Base-by-base conservation (phyloP, 1,140 invertebrate species). In the Drosophila lacteicornis region DNA sequence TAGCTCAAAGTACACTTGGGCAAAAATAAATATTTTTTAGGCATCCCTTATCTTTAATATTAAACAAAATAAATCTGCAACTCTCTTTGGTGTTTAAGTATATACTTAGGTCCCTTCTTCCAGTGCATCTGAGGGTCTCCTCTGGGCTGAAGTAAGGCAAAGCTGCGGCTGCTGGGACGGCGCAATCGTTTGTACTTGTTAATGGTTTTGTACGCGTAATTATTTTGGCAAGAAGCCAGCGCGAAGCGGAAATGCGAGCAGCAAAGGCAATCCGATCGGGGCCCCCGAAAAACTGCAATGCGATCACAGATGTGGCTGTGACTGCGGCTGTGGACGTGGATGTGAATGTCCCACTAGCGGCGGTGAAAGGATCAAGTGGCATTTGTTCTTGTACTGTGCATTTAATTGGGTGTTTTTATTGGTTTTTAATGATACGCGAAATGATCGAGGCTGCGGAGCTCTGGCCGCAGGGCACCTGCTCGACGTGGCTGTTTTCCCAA, bases 381-480 rank as follows among this genome's bases (percentile, higher is more conserved):
- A 90, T 90, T 90, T 90, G 85, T 91, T 90, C 79, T 85, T 69
- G 70, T 75, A 75, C 82, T 80, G 71, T 85, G 73, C 83, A 90
- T 90, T 90, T 90, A 90, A 90, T 90, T 90, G 85, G 85, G 85
- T 90, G 85, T 90, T 90, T 90, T 90, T 90, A 90, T 90, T 90
- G 85, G 86, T 83, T 90, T 90, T 90, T 90, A 90, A 90, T 90
- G 85, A 90, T 90, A 90, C 85, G 86, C 81, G 85, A 90, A 90
- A 90, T 90, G 85, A 90, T 90, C 85, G 85, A 90, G 84, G 66
- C 73, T 30, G 60, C 75, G 63, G 17, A 7, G 78, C 46, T 38
- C 51, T 63, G 66, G 55, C 85, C 85, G 38, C 83, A 66, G 77
- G 84, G 77, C 77, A 80, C 58, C 73, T 77, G 68, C 75, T 61